Conservation (phyloP, 2,797 vertebrate genomes). For the Malacoraja senta region DNA sequence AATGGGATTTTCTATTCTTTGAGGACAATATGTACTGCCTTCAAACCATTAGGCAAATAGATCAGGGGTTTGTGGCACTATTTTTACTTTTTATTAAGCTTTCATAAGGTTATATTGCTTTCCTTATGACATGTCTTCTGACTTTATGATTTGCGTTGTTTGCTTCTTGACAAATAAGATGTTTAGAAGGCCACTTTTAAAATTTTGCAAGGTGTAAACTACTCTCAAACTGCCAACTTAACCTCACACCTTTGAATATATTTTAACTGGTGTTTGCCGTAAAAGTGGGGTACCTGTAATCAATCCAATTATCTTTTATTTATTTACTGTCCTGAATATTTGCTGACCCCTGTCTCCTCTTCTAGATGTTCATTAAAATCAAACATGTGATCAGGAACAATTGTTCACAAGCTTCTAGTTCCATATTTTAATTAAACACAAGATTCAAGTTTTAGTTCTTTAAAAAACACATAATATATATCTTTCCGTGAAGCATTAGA, state of each 20-base stretch:
- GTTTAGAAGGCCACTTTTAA: neutral
- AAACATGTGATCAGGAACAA: neutral
- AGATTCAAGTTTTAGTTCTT: neutral
- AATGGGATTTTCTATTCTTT: neutral
- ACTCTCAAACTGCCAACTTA: neutral
- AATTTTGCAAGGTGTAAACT: neutral
- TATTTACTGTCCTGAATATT: neutral
- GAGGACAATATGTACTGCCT: neutral
- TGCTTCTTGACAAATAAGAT: neutral
- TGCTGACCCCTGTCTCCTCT: neutral
- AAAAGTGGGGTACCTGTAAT: neutral
- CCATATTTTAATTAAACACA: neutral
- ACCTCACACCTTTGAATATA: neutral
- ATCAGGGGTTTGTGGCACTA: neutral
- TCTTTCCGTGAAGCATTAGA: neutral
- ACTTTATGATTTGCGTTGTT: neutral
- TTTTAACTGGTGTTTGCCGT: neutral
- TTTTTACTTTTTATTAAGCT: neutral
- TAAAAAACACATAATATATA: neutral
- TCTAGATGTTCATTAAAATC: neutral
- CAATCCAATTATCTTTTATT: neutral
- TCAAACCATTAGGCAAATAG: neutral
- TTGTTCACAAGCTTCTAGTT: neutral
- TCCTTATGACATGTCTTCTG: neutral
- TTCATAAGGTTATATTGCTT: neutral